phyloP scores from a whole-genome alignment of 1,140 invertebrate species.

The Andricus grossulariae region DNA sequence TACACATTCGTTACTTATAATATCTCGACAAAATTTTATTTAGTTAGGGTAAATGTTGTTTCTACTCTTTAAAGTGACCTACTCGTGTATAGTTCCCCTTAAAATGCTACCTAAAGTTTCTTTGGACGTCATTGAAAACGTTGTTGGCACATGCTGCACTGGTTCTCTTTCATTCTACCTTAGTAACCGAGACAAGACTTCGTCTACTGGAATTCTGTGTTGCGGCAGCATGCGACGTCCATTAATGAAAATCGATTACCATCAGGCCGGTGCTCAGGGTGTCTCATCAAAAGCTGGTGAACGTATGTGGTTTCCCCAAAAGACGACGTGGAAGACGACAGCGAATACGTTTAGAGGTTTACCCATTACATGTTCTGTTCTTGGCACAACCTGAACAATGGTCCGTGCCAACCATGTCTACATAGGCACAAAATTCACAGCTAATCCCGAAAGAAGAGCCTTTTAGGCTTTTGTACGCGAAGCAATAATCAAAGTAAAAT shows the following conservation, averaged over 20 bases:
- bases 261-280: constrained; percentile 16
- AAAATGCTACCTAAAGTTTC: not conserved
- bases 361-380: constrained; percentile 30
- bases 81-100: too few relatives aligned
- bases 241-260: constrained; percentile 31
- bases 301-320: constrained; percentile 18
- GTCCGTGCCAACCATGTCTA: constrained; percentile 5
- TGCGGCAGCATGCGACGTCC: constrained; percentile 21
- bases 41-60: too few relatives aligned
- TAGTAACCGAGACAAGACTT: not conserved
- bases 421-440: not conserved
- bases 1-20: too few relatives aligned
- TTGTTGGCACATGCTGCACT: constrained; percentile 16
- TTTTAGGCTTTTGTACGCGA: not conserved
- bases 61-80: too few relatives aligned
- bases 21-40: too few relatives aligned
- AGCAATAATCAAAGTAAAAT: too few relatives aligned
- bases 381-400: constrained; percentile 20
- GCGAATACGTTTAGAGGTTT: constrained; percentile 5
- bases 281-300: constrained; percentile 30
- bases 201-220: constrained; percentile 15
- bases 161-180: not conserved
- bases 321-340: constrained; percentile 20
- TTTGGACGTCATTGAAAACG: constrained; percentile 1
- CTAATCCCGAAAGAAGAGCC: not conserved